Conservation (phyloP, 2,888 invertebrate genomes). For the Sphinx pinastri region DNA sequence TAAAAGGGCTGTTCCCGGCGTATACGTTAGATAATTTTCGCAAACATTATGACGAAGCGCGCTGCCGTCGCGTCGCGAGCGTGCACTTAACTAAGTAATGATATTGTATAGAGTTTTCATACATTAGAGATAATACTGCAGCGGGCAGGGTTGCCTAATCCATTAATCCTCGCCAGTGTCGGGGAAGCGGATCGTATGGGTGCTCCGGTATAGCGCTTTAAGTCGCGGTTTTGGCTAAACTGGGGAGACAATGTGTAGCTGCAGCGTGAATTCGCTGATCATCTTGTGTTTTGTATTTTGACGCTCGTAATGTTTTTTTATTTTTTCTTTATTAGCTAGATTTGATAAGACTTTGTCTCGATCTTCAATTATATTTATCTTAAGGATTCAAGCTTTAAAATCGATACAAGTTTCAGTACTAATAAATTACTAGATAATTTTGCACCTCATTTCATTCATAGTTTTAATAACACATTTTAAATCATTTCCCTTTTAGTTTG, state of each 20-base stretch:
- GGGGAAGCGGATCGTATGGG: slow-evolving; percentile 28
- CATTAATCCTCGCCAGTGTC: slow-evolving; percentile 31
- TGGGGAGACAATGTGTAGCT: background rate
- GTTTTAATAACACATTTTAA: too few relatives aligned
- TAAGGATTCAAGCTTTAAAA: background rate
- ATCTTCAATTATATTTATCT: background rate
- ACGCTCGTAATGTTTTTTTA: background rate
- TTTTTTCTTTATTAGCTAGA: background rate
- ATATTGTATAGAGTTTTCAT: slow-evolving; percentile 17
- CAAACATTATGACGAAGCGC: slow-evolving; percentile 21
- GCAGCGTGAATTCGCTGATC: slow-evolving; percentile 9
- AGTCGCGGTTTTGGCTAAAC: slow-evolving; percentile 25
- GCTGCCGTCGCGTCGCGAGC: background rate
- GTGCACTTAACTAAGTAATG: slow-evolving; percentile 23
- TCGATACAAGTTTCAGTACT: too few relatives aligned
- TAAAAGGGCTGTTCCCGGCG: slow-evolving; percentile 1
- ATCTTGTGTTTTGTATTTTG: background rate
- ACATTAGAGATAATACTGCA: slow-evolving; percentile 29
- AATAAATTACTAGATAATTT: too few relatives aligned
- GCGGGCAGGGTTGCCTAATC: slow-evolving; percentile 32
- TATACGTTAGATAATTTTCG: slow-evolving; percentile 19
- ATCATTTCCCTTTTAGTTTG: too few relatives aligned
- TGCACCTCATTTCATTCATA: too few relatives aligned
- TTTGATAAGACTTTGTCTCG: too few relatives aligned
- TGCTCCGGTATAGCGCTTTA: slow-evolving; percentile 25